Conservation (phyloP, 2,113 vertebrate genomes). For the Plotosus lineatus region DNA sequence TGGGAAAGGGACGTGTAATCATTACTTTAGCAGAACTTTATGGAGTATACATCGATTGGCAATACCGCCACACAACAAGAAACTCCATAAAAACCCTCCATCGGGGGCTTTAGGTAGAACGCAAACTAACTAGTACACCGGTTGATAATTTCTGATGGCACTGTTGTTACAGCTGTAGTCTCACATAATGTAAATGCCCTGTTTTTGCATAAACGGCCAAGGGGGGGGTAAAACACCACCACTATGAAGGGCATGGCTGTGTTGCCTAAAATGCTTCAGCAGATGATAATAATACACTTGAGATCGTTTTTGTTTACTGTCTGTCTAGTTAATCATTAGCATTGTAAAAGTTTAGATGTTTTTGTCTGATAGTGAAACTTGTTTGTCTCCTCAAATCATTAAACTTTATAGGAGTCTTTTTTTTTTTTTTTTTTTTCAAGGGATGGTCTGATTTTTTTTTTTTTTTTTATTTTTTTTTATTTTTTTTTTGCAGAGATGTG, state of each 20-base stretch:
- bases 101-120: not conserved
- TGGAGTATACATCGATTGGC: conserved; percentile 47
- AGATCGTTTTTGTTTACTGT: conserved; percentile 28
- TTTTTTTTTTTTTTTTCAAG: not conserved
- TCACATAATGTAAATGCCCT: not conserved
- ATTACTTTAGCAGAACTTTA: conserved; percentile 38
- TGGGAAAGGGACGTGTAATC: conserved; percentile 50
- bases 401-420: not conserved
- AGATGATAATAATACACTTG: conserved; percentile 33
- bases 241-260: conserved; percentile 9
- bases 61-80: conserved; percentile 37
- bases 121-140: not conserved
- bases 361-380: not conserved
- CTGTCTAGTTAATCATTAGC: not conserved
- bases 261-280: conserved; percentile 9
- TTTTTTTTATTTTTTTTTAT: not conserved
- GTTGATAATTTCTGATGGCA: not conserved
- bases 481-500: too few species aligned
- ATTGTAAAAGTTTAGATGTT: not conserved
- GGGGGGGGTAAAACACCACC: not conserved
- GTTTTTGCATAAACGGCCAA: not conserved
- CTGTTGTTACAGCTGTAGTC: not conserved
- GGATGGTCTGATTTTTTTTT: not conserved
- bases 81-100: conserved; percentile 28
- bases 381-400: not conserved